These are phyloP conservation scores for Neoniphon sammara DNA, from an alignment of 2,797 vertebrate species.

Conservation along the genomic window DNA sequence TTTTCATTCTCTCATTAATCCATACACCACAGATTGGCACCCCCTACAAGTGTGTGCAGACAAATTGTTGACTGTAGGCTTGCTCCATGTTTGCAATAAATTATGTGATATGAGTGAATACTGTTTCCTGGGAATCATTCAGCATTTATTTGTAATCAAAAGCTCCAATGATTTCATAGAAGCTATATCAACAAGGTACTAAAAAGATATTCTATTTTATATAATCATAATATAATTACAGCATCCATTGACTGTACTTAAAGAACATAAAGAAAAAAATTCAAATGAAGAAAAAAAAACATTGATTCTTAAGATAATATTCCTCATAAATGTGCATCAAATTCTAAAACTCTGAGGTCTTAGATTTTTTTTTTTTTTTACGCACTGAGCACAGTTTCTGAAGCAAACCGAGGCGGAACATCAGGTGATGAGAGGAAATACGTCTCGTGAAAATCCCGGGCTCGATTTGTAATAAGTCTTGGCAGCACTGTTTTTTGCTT, in stretches of 20 bases:
- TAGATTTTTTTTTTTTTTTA: slow-evolving; percentile 15
- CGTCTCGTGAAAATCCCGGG: slow-evolving; percentile 33
- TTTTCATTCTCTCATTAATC: slow-evolving; percentile 21
- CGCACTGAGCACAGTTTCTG: neutral
- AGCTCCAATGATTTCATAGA: neutral
- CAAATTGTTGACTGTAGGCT: slow-evolving; percentile 5
- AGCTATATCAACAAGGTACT: neutral
- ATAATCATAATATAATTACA: too few relatives aligned
- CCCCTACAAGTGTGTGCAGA: neutral
- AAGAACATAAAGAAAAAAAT: too few relatives aligned
- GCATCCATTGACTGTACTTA: too few relatives aligned
- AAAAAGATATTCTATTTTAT: neutral
- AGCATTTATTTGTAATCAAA: slow-evolving; percentile 21
- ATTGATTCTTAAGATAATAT: neutral
- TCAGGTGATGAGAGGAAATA: slow-evolving; percentile 11
- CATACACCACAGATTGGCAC: neutral
- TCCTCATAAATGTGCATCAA: slow-evolving; percentile 7
- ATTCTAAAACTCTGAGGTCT: neutral
- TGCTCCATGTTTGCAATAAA: slow-evolving; percentile 28
- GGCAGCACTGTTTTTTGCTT: slow-evolving; percentile 33
- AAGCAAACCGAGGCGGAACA: neutral
- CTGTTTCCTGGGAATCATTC: slow-evolving; percentile 58
- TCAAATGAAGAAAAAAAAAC: neutral
- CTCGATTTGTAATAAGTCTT: slow-evolving; percentile 1
- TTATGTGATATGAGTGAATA: slow-evolving; percentile 39